These are phyloP conservation scores for Slavum lentiscoides DNA, from an alignment of 2,888 invertebrate species.

Conservation along the genomic window DNA sequence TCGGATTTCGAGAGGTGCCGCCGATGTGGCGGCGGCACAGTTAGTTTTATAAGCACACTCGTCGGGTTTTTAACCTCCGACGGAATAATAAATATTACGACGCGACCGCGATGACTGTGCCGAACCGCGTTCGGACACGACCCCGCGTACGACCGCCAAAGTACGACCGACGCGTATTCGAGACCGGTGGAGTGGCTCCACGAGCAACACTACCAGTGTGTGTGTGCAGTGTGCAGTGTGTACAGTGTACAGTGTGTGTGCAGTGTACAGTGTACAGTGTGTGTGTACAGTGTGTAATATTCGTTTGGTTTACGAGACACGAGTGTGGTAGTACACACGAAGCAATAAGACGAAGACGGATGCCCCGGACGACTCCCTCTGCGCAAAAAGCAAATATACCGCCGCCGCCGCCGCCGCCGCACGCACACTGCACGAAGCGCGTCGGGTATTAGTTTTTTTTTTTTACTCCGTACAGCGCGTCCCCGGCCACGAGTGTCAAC, in stretches of 20 bases:
- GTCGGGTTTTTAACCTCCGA: conserved; percentile 43
- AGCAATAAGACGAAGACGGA: neutral
- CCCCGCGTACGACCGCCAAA: neutral
- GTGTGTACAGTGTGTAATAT: neutral
- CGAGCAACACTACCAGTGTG: neutral
- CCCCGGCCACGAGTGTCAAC: no score
- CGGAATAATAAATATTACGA: neutral
- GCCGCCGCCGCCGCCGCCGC: no score
- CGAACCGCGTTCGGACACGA: neutral
- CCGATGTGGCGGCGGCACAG: neutral
- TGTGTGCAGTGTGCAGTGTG: neutral
- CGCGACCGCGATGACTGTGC: conserved; percentile 36
- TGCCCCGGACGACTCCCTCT: neutral
- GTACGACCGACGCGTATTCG: neutral
- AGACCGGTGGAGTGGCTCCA: neutral
- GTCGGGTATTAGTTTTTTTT: no score
- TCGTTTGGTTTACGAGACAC: conserved; percentile 9
- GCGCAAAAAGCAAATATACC: conserved; percentile 22
- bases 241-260: neutral
- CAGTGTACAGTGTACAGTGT: no score
- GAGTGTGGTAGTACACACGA: neutral
- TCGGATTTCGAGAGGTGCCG: neutral
- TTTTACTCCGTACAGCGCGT: no score
- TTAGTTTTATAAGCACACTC: neutral
- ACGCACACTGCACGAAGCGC: no score